phyloP scores from a whole-genome alignment of 2,113 vertebrate species.

The Raja brachyura region DNA sequence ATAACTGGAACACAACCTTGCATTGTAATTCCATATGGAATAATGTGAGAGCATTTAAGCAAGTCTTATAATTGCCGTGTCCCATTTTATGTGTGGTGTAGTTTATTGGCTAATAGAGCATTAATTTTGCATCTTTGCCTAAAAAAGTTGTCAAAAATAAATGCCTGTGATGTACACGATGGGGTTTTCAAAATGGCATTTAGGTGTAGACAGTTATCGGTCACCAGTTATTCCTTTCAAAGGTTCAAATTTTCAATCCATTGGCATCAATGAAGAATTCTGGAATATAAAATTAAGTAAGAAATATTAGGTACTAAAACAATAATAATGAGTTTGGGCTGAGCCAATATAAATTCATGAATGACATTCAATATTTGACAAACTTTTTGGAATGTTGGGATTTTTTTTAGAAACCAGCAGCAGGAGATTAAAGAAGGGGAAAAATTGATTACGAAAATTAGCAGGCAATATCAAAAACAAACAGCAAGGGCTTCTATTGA shows the following conservation, averaged over 20 bases:
- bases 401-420: too few relatives aligned
- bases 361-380: too few relatives aligned
- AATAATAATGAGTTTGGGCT: too few relatives aligned
- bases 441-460: too few relatives aligned
- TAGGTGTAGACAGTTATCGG: not conserved
- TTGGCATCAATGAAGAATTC: not conserved
- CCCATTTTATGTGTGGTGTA: not conserved
- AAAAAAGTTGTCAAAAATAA: not conserved
- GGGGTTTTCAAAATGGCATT: not conserved
- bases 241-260: not conserved
- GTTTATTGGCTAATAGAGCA: not conserved
- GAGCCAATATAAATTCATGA: too few relatives aligned
- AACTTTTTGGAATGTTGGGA: too few relatives aligned
- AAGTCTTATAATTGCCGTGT: not conserved
- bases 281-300: too few relatives aligned
- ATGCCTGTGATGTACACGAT: not conserved
- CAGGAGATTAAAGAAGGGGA: too few relatives aligned
- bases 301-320: too few relatives aligned
- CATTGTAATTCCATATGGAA: not conserved
- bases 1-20: not conserved
- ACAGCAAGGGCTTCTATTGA: too few relatives aligned
- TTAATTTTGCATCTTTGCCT: not conserved
- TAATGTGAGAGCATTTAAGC: not conserved
- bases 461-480: too few relatives aligned
- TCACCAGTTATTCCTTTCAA: not conserved